A percentile compares a stretch with the other conserved stretches of the same genome.
phyloP scores from a whole-genome alignment of 2,113 vertebrate species.

The Pangasianodon gigas region DNA sequence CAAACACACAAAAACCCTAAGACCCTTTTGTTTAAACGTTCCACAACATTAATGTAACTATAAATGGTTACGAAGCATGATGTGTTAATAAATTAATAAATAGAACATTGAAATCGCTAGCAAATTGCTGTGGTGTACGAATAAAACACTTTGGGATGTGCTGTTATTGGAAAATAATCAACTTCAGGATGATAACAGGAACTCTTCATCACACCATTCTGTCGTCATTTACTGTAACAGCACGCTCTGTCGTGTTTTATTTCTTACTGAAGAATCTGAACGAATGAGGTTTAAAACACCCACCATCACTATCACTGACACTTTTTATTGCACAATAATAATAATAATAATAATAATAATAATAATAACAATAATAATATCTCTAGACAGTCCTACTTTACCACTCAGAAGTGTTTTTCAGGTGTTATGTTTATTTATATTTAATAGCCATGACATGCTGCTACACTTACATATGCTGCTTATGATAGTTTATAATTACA shows the following conservation, averaged over 20 bases:
- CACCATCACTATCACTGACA: neutral
- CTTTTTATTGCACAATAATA: neutral
- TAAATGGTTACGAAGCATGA: neutral
- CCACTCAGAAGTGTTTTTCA: neutral
- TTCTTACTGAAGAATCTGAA: neutral
- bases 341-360: conserved; percentile 7
- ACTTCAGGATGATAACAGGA: neutral
- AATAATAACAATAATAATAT: neutral
- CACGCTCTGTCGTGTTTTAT: neutral
- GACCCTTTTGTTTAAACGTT: no score
- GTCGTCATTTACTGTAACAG: neutral
- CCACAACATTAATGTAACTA: no score
- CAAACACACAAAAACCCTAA: no score
- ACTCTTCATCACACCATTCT: neutral
- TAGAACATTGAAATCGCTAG: neutral
- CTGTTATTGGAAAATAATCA: neutral
- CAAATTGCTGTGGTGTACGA: neutral
- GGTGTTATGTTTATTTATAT: neutral
- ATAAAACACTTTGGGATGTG: neutral
- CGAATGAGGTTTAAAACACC: neutral
- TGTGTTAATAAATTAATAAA: neutral
- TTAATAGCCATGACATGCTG: neutral
- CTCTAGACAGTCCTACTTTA: neutral
- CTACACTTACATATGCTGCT: neutral
- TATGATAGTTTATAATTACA: conserved; percentile 4